Conservation (phyloP, 1,140 invertebrate genomes). For the Asobara japonica region DNA sequence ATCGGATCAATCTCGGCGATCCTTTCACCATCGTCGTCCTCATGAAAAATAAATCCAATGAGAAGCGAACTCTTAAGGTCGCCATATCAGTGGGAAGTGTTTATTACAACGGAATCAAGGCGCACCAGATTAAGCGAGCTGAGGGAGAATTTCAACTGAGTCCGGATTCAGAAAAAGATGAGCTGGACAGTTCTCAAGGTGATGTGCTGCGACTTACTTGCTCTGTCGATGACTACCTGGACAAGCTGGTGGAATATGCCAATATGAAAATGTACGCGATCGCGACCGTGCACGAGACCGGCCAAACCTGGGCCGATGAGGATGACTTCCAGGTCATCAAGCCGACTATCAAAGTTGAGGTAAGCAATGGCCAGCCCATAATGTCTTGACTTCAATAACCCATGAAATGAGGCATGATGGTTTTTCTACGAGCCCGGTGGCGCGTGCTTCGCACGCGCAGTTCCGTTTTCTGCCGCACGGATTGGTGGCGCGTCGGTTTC, state of each 20-base stretch:
- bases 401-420: too few relatives aligned
- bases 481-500: too few relatives aligned
- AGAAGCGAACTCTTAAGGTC: constrained; percentile 72
- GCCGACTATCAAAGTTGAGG: constrained; percentile 74
- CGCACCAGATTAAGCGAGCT: constrained; percentile 75
- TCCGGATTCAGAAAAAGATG: too few relatives aligned
- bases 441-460: too few relatives aligned
- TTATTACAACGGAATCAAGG: constrained; percentile 82
- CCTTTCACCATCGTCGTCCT: constrained; percentile 74
- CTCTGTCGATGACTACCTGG: constrained; percentile 73
- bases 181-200: too few relatives aligned
- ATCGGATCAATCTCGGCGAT: constrained; percentile 75
- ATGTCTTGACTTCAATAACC: too few relatives aligned
- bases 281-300: constrained; percentile 76
- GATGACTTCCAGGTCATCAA: constrained; percentile 80
- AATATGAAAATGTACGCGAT: constrained; percentile 79
- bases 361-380: too few relatives aligned
- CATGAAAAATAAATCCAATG: constrained; percentile 73
- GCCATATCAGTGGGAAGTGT: constrained; percentile 74
- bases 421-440: too few relatives aligned
- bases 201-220: constrained; percentile 71
- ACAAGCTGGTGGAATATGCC: constrained; percentile 79
- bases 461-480: too few relatives aligned
- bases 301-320: constrained; percentile 79
- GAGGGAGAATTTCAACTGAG: constrained; percentile 72